A percentile compares a stretch with the other conserved stretches of the same genome.
Conservation (phyloP, 2,888 invertebrate genomes). For the Syrista parreyssii region DNA sequence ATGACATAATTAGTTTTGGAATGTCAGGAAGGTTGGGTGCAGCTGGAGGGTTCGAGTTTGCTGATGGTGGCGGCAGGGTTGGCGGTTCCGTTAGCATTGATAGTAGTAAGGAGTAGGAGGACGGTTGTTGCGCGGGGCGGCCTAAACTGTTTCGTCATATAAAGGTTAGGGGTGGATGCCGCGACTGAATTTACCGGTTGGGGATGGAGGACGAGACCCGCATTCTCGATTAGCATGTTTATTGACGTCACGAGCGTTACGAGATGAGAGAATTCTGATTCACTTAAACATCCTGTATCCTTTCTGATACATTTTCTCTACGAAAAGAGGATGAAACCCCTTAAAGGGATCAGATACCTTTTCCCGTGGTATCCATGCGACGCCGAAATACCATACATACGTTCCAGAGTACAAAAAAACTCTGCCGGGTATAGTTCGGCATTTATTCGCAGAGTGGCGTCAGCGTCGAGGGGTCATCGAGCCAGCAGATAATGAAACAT, state of each 20-base stretch:
- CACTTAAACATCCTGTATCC: background rate
- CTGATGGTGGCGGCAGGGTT: constrained; percentile 1
- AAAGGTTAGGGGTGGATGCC: constrained; percentile 14
- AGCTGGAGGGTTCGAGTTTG: background rate
- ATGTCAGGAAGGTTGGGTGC: constrained; percentile 12
- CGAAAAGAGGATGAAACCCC: background rate
- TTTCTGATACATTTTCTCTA: background rate
- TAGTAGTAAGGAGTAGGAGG: background rate
- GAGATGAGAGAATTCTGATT: background rate
- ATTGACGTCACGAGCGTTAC: constrained; percentile 14
- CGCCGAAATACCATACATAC: background rate
- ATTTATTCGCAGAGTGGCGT: background rate
- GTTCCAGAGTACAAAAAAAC: background rate
- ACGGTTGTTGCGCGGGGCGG: background rate
- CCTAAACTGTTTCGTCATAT: constrained; percentile 18
- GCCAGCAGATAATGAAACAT: constrained; percentile 53
- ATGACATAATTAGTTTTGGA: constrained; percentile 35
- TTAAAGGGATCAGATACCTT: background rate
- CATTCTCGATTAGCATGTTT: constrained; percentile 22
- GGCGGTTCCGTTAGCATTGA: background rate
- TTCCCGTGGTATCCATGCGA: background rate
- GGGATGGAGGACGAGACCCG: constrained; percentile 3
- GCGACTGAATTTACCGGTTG: constrained; percentile 11
- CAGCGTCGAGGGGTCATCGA: constrained; percentile 50
- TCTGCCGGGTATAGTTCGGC: background rate